Evolutionary conservation across 2,888 invertebrate genomes (phyloP), one percentile per base, ranked within the genome.

Genomic region (Drosophila formosana): DNA sequence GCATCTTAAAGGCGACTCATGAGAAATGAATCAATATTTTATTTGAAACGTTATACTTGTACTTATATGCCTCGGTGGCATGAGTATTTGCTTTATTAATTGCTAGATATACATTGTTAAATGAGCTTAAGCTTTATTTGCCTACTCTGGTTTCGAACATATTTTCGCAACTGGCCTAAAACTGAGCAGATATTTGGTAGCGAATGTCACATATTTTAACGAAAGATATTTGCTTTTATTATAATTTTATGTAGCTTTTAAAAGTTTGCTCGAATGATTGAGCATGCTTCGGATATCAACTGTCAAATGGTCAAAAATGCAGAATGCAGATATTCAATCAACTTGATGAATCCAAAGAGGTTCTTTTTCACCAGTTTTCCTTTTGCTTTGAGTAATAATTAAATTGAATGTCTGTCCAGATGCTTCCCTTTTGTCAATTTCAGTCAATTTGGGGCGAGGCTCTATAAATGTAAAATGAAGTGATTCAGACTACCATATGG

Each of bases 401-500:
- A 46, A 64, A 51, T 55, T 71, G 52, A 26, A 23, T 34, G 50
- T 28, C 73, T 30, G 46, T 43, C 50, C 18, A 39, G 30, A 50
- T 30, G 30, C 8, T 37, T 37, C 23, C 18, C 41, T 18, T 53
- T 61, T 63, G 50, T 61, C 49, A 53, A 30, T 26, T 61, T 26
- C 26, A 52, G 26, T 46, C 25, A 61, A 13, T 62, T 65, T 11
- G 49, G 45, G 52, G 37, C 23, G 66, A 62, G 50, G 56, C 65
- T 71, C 45, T 72, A 69, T 37, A 64, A 80, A 72, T 72, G 72
- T 66, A 46, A 57, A 63, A 56, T 66, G 61, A 62, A 62, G 46
- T 47, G 25, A 62, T 52, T 61, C 30, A 45, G 46, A 39, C 51
- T 30, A 65, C 72, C 82, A 82, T 82, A 82, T 80, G 82, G 64